Base-by-base conservation (phyloP, 2,888 invertebrate genomes). In the Drosophila mercatorum region DNA sequence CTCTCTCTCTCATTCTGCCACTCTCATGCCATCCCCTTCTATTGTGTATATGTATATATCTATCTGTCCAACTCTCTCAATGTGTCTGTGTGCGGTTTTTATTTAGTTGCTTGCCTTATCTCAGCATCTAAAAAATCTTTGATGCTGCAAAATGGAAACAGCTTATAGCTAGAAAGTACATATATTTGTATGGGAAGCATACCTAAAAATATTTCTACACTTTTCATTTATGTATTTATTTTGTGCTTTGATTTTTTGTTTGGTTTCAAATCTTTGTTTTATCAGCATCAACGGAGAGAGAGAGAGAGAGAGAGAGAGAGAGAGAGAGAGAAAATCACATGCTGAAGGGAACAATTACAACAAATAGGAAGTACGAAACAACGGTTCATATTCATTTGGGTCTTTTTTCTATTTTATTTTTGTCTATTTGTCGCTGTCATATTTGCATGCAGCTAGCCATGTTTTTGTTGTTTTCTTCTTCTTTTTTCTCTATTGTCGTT, bases 101-200 rank as follows among this genome's bases (percentile, higher is more conserved):
- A 85, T 85, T 85, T 85, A 85, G 84, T 89, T 81, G 79, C 76
- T 89, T 89, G 89, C 84, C 73, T 83, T 89, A 89, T 89, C 87
- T 76, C 75, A 84, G 47, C 84, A 84, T 83, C 88, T 83, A 79
- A 72, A 76, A 75, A 80, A 83, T 89, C 89, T 85, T 89, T 85
- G 84, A 89, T 85, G 79, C 79, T 79, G 70, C 79, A 76, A 78
- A 83, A 83, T 87, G 83, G 72, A 87, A 79, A 75, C 70, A 87
- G 84, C 83, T 88, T 84, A 86, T 78, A 80, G 62, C 64, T 70
- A 44, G 14, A 38, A 60, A 36, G 41, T 51, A 28, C 8, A 28
- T 47, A 31, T 43, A 17, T 43, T 1, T 34, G 31, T 34, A 34
- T 34, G n/a, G 2, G 22, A 10, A 38, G 28, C 56, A 38, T 64